These are phyloP conservation scores for Taenaris catops DNA, from an alignment of 2,888 invertebrate species.

Conservation along the genomic window DNA sequence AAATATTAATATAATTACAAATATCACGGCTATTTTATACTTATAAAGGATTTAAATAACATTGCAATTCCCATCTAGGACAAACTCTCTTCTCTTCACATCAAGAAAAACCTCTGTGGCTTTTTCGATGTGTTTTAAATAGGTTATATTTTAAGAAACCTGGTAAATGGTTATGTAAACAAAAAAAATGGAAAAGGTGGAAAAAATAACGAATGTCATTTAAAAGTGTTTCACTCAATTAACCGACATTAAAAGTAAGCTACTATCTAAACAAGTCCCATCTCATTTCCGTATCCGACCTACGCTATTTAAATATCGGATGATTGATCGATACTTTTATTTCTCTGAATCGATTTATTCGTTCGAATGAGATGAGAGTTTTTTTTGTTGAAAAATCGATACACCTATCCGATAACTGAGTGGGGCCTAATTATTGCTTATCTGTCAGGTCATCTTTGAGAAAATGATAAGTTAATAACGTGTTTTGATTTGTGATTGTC, in stretches of 20 bases:
- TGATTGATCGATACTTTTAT: slow-evolving; percentile 73
- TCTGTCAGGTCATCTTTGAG: slow-evolving; percentile 62
- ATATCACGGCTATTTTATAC: too few species aligned
- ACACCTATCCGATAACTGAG: slow-evolving; percentile 70
- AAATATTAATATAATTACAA: too few species aligned
- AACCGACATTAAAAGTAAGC: slow-evolving; percentile 14
- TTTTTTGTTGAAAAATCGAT: slow-evolving; percentile 67
- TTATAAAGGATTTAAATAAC: too few species aligned
- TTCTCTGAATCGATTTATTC: slow-evolving; percentile 62
- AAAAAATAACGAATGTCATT: slow-evolving; percentile 4
- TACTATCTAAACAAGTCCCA: slow-evolving; percentile 24
- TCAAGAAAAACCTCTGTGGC: too few species aligned
- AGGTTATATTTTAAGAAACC: too few species aligned
- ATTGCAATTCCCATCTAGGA: too few species aligned
- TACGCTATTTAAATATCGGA: slow-evolving; percentile 62
- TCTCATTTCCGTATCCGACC: slow-evolving; percentile 43
- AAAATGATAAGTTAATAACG: slow-evolving; percentile 72
- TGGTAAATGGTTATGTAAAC: too few species aligned
- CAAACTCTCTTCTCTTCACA: too few species aligned
- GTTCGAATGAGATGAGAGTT: slow-evolving; percentile 50
- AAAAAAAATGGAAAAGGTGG: too few species aligned
- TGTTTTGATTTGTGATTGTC: slow-evolving; percentile 30
- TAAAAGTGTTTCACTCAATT: slow-evolving; percentile 15
- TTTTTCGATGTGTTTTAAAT: too few species aligned
- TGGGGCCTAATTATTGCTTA: slow-evolving; percentile 72